These are phyloP conservation scores for Gasterosteus nipponicus DNA, from an alignment of 2,113 vertebrate species.

Conservation along the genomic window DNA sequence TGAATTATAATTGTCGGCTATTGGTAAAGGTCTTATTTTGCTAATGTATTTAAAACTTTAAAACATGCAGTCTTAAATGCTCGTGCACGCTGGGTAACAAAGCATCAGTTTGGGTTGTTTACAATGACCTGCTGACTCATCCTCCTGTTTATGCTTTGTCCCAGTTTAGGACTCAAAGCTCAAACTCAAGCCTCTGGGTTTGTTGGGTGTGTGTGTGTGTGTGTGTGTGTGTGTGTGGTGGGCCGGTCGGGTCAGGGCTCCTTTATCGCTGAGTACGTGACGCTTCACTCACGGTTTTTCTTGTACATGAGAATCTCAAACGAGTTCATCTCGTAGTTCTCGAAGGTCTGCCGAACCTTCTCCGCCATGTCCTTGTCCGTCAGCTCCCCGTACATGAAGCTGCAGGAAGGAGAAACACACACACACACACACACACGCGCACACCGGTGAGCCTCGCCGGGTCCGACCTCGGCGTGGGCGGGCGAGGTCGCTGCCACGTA, in stretches of 20 bases:
- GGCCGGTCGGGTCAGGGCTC: not conserved
- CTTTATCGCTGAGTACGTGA: not conserved
- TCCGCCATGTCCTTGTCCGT: conserved; percentile 92
- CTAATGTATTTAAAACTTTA: not conserved
- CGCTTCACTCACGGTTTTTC: conserved; percentile 92
- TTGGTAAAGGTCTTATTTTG: too few relatives aligned
- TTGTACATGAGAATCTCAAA: conserved; percentile 99
- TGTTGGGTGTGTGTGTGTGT: not conserved
- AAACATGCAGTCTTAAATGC: too few relatives aligned
- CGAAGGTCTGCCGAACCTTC: conserved; percentile 93
- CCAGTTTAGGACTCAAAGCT: conserved; percentile 2
- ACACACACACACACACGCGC: too few relatives aligned
- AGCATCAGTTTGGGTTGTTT: not conserved
- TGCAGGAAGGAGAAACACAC: conserved; percentile 67
- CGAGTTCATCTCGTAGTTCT: conserved; percentile 96
- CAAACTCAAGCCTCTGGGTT: conserved; percentile 17
- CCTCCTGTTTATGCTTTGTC: not conserved
- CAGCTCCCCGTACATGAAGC: conserved; percentile 97
- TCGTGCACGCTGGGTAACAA: not conserved
- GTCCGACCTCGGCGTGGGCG: not conserved
- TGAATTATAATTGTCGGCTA: too few relatives aligned
- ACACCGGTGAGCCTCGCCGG: not conserved
- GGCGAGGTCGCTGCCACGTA: conserved; percentile 58
- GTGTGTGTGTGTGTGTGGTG: too few relatives aligned
- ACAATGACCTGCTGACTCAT: not conserved